These are phyloP conservation scores for Drosophila parabipectinata DNA, from an alignment of 1,140 invertebrate genomes.

Conservation along the genomic window DNA sequence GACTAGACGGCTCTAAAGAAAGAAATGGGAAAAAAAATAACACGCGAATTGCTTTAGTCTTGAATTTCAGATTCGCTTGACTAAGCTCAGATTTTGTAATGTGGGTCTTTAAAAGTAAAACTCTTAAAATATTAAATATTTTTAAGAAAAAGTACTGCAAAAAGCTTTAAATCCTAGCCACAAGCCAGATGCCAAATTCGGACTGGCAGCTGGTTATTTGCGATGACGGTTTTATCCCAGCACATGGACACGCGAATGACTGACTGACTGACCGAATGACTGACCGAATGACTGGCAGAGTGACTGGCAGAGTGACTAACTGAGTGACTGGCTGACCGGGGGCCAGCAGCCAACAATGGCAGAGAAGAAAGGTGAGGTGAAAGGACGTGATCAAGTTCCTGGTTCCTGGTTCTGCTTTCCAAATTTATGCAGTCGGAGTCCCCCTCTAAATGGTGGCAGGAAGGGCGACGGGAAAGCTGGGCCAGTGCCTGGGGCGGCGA, in stretches of 20 bases:
- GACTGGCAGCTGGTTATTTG: slow-evolving; percentile 50
- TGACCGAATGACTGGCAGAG: slow-evolving; percentile 5
- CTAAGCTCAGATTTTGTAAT: no score
- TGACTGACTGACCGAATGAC: slow-evolving; percentile 12
- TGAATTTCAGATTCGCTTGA: no score
- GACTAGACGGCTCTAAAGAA: slow-evolving; percentile 5
- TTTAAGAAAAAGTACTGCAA: background rate
- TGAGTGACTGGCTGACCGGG: background rate
- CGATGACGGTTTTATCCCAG: slow-evolving; percentile 39
- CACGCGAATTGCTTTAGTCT: background rate
- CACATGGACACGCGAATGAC: slow-evolving; percentile 40
- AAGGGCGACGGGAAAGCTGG: background rate
- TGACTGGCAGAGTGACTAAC: slow-evolving; percentile 1
- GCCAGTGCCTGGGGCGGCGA: slow-evolving; percentile 40
- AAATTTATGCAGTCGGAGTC: slow-evolving; percentile 58
- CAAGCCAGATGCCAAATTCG: slow-evolving; percentile 9
- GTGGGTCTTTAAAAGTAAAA: no score
- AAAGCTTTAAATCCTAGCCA: background rate
- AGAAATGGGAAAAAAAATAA: background rate
- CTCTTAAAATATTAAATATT: no score
- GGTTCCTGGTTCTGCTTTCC: background rate
- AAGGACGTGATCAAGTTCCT: slow-evolving; percentile 18
- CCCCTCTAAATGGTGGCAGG: slow-evolving; percentile 1
- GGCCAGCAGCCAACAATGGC: slow-evolving; percentile 39
- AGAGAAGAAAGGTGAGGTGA: slow-evolving; percentile 12